Evolutionary conservation across 1,140 invertebrate genomes (phyloP).

Genomic region (Macrosteles quadrilineatus): DNA sequence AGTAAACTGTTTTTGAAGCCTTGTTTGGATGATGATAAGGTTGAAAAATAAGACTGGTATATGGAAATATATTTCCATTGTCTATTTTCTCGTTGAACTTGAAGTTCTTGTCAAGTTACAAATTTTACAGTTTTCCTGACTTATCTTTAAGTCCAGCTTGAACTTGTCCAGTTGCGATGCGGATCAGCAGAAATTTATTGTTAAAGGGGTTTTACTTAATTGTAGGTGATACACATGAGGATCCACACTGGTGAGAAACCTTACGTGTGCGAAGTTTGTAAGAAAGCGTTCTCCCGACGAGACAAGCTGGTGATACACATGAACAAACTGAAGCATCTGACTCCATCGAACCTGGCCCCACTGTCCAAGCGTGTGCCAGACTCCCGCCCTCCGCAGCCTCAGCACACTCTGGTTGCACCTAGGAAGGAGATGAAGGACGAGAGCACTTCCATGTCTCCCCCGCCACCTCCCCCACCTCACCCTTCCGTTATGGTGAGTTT

Average conservation of each 20-base stretch:
- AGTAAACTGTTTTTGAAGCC: too few relatives aligned
- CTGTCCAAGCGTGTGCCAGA: slow-evolving; percentile 50
- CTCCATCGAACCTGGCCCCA: slow-evolving; percentile 66
- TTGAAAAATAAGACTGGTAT: too few relatives aligned
- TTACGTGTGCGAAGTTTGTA: slow-evolving; percentile 66
- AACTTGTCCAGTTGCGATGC: neutral
- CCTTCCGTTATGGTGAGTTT: slow-evolving; percentile 42
- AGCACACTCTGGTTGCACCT: neutral
- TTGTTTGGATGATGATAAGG: too few relatives aligned
- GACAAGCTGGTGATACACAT: slow-evolving; percentile 77
- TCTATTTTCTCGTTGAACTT: too few relatives aligned
- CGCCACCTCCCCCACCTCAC: slow-evolving; percentile 44
- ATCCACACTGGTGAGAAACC: slow-evolving; percentile 58
- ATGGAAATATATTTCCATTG: too few relatives aligned
- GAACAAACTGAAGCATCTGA: slow-evolving; percentile 76
- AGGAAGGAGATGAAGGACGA: slow-evolving; percentile 33
- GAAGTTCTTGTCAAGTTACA: neutral
- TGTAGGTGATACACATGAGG: slow-evolving; percentile 58
- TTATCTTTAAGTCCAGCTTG: too few relatives aligned
- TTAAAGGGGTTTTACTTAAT: slow-evolving; percentile 34
- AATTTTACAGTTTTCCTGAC: neutral
- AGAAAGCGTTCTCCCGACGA: slow-evolving; percentile 73
- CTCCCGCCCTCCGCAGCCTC: slow-evolving; percentile 43
- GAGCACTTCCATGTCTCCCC: neutral
- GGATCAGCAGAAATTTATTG: neutral